Percentiles rank a stretch among this genome's conserved stretches.
phyloP scores from a whole-genome alignment of 2,888 invertebrate species.

The Meganola albula region DNA sequence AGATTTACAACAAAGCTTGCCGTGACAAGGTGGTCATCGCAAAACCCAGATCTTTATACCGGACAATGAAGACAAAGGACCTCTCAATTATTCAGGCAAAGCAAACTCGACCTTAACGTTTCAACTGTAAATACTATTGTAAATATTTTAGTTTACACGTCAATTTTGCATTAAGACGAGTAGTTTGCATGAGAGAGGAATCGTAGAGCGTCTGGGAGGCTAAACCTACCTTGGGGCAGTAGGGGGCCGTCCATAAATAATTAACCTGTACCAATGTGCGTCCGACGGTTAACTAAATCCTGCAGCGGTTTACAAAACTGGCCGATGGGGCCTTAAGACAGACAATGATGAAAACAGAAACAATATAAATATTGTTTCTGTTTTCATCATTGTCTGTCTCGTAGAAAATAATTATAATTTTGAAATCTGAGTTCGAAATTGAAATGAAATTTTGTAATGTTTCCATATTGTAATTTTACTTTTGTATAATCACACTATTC shows the following conservation, averaged over 20 bases:
- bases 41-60: constrained; percentile 67
- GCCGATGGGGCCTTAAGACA: constrained; percentile 35
- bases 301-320: constrained; percentile 48
- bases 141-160: constrained; percentile 64
- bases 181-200: constrained; percentile 73
- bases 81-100: constrained; percentile 67
- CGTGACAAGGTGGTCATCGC: constrained; percentile 77
- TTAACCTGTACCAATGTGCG: constrained; percentile 71
- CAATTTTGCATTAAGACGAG: constrained; percentile 71
- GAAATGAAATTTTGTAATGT: too few relatives aligned
- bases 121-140: constrained; percentile 53
- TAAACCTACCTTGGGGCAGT: constrained; percentile 61
- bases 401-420: too few relatives aligned
- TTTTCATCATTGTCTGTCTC: too few relatives aligned
- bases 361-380: too few relatives aligned
- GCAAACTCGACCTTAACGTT: constrained; percentile 66
- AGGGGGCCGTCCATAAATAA: constrained; percentile 68
- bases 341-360: too few relatives aligned
- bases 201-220: constrained; percentile 67
- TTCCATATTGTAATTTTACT: too few relatives aligned
- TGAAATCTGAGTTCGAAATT: too few relatives aligned
- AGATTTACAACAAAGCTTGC: constrained; percentile 69
- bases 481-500: too few relatives aligned
- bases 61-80: constrained; percentile 74
- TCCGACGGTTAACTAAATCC: constrained; percentile 65